Conservation (phyloP, 2,888 invertebrate species). For the Eupithecia insigniata region DNA sequence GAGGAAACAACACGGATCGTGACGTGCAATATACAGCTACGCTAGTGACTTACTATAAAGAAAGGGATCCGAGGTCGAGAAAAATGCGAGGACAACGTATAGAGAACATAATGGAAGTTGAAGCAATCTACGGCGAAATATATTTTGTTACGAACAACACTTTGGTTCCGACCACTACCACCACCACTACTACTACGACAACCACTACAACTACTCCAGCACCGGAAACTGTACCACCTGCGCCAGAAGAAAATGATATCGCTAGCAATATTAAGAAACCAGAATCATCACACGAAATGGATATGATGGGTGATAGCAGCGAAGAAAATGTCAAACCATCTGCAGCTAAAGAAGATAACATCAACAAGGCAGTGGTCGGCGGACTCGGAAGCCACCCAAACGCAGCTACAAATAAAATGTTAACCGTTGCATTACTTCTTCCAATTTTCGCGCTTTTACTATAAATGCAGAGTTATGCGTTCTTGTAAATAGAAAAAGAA, state of each 20-base stretch:
- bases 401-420: constrained; percentile 53
- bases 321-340: constrained; percentile 62
- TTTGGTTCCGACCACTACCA: constrained; percentile 90
- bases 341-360: constrained; percentile 67
- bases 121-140: constrained; percentile 89
- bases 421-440: constrained; percentile 60
- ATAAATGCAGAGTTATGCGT: constrained; percentile 56
- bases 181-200: constrained; percentile 86
- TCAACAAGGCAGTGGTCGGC: constrained; percentile 68
- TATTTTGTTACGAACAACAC: constrained; percentile 91
- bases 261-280: constrained; percentile 65
- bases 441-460: constrained; percentile 68
- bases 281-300: constrained; percentile 58
- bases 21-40: constrained; percentile 90
- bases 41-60: constrained; percentile 88
- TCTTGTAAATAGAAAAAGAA: constrained; percentile 71
- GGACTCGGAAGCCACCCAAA: constrained; percentile 71
- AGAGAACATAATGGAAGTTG: constrained; percentile 88
- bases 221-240: constrained; percentile 81
- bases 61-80: constrained; percentile 84
- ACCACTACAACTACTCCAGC: constrained; percentile 83
- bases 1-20: constrained; percentile 88
- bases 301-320: constrained; percentile 66
- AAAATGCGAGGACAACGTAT: constrained; percentile 86
- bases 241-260: constrained; percentile 74